A percentile compares a stretch with the other conserved stretches of the same genome.
These are phyloP conservation scores for Chloroclysta siterata DNA, from an alignment of 2,888 invertebrate genomes.

Conservation along the genomic window DNA sequence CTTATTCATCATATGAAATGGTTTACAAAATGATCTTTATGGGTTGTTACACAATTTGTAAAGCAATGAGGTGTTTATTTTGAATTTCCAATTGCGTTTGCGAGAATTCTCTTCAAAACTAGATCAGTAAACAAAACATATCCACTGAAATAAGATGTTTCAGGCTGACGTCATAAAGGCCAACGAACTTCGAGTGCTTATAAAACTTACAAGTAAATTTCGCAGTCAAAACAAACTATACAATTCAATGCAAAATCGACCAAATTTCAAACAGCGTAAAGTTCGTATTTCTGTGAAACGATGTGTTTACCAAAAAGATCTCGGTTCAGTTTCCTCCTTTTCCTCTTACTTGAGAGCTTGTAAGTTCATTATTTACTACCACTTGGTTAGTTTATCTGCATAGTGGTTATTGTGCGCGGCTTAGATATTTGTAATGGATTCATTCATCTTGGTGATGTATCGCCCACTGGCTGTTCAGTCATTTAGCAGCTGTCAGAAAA, in stretches of 20 bases:
- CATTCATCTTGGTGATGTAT: constrained; percentile 55
- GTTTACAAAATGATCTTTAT: not conserved
- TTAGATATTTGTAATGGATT: constrained; percentile 52
- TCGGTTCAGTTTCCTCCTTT: constrained; percentile 44
- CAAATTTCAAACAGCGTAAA: constrained; percentile 13
- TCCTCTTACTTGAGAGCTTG: constrained; percentile 53
- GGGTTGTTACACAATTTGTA: not conserved
- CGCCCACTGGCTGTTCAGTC: constrained; percentile 58
- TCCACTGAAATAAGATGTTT: constrained; percentile 46
- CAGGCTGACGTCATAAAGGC: constrained; percentile 67
- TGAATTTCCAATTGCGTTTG: constrained; percentile 12
- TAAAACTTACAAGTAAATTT: constrained; percentile 72
- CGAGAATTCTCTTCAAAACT: constrained; percentile 17
- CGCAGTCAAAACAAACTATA: constrained; percentile 74
- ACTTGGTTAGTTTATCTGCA: constrained; percentile 44
- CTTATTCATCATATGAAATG: too few relatives aligned
- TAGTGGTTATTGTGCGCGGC: constrained; percentile 43
- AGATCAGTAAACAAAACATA: constrained; percentile 26
- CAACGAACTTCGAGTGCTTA: constrained; percentile 63
- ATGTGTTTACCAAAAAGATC: constrained; percentile 32
- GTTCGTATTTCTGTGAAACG: constrained; percentile 12
- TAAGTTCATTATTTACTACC: constrained; percentile 46
- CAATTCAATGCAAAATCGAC: constrained; percentile 44
- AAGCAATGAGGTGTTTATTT: constrained; percentile 8
- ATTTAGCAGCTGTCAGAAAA: constrained; percentile 57